Evolutionary conservation across 2,888 invertebrate genomes (phyloP).

Genomic region (Netelia inedita): DNA sequence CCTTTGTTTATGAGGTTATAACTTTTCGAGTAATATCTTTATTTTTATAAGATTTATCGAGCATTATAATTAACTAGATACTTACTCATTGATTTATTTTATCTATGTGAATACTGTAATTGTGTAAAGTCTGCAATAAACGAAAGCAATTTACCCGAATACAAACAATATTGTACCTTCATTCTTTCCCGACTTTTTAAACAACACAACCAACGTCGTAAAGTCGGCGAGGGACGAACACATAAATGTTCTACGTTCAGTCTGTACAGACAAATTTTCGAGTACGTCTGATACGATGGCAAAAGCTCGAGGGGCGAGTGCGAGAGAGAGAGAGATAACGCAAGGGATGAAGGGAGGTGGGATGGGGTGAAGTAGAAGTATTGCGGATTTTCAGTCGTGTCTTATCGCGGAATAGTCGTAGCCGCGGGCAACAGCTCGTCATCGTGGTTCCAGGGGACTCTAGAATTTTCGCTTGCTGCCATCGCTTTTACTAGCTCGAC

Average conservation of each 20-base stretch:
- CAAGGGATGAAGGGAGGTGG: background rate
- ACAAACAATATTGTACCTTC: too few relatives aligned
- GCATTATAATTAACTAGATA: background rate
- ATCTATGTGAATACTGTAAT: too few relatives aligned
- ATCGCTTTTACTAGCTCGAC: constrained; percentile 52
- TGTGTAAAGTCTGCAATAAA: too few relatives aligned
- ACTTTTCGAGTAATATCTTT: background rate
- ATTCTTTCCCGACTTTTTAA: too few relatives aligned
- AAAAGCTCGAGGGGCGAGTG: too few relatives aligned
- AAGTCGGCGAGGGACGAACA: too few relatives aligned
- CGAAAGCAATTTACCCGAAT: too few relatives aligned
- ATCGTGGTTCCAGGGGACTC: constrained; percentile 26
- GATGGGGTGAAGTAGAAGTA: constrained; percentile 70
- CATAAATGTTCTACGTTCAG: too few relatives aligned
- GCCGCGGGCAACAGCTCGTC: constrained; percentile 71
- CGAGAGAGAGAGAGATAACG: constrained; percentile 3
- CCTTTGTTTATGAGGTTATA: background rate
- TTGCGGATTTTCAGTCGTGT: constrained; percentile 81
- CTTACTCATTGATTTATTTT: constrained; percentile 1
- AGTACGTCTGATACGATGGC: too few relatives aligned
- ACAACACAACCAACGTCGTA: too few relatives aligned
- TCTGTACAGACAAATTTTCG: too few relatives aligned
- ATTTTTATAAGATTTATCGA: constrained; percentile 1
- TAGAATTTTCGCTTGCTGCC: constrained; percentile 47
- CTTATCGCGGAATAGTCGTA: constrained; percentile 80